Evolutionary conservation across 2,888 invertebrate species (phyloP), one percentile per base, ranked within the genome.

Genomic region (Ochropleura leucogaster): DNA sequence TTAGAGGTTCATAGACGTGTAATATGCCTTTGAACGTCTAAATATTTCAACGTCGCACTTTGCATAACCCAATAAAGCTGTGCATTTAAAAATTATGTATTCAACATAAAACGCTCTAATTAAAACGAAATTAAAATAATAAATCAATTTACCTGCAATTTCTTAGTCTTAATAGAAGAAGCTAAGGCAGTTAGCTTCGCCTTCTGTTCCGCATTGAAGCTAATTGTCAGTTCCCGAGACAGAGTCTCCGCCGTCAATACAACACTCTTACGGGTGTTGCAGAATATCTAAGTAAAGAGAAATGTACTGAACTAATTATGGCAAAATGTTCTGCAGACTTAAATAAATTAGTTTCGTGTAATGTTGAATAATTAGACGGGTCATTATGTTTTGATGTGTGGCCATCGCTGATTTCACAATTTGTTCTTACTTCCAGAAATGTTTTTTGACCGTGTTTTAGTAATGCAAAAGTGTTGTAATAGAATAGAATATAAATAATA

Each of bases 241-340:
- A 98, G 89, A 40, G 97, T 97, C 67, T 97, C 97, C 0, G 98
- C 97, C 12, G 98, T 97, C 92, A 98, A 97, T 80, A 97, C 94
- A 0, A 98, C 97, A 85, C 98, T 97, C 92, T 98, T 98, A 68
- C 98, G 95, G 0, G 98, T 98, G 84, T 97, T 97, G 91, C 98
- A 98, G 91, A 98, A 98, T 94, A 98, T 97, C 97, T 97, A 82
- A 42, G 85, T 80, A 53, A 66, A 69, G 59, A 53, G 62, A 66
- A 76, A 73, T 71, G 68, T 18, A 77, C 72, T 62, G 57, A 77
- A 75, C 60, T 77, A 60, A 72, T 76, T 69, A 82, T 49, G 44
- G 10, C 44, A 16, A 82, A 66, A 66, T 66, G 20, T 77, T 53
- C 16, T 57, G 57, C 14, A 30, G 20, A 70, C 63, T 66, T 63